These are phyloP conservation scores for Prionace glauca DNA, from an alignment of 2,797 vertebrate species.

Conservation along the genomic window DNA sequence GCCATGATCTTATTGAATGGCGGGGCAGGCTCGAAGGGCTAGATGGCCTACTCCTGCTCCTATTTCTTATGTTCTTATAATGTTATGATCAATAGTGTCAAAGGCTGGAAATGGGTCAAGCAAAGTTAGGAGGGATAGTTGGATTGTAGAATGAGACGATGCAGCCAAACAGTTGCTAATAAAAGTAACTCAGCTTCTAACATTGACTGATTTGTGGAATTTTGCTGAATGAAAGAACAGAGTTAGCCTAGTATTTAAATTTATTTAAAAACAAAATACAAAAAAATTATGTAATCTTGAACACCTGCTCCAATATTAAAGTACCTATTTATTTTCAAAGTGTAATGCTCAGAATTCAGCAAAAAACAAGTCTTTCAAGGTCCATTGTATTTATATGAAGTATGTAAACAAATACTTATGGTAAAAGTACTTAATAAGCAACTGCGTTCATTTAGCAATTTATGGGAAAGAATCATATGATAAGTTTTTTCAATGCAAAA, in stretches of 20 bases:
- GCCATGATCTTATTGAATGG: too few species aligned
- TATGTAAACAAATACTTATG: not conserved
- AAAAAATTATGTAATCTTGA: not conserved
- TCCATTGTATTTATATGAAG: not conserved
- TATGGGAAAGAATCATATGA: too few species aligned
- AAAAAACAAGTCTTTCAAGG: not conserved
- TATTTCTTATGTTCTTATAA: too few species aligned
- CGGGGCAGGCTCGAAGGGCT: too few species aligned
- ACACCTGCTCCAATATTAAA: not conserved
- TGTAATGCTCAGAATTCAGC: not conserved
- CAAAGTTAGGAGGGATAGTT: not conserved
- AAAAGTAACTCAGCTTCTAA: not conserved
- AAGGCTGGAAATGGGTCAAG: not conserved
- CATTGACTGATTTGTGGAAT: not conserved
- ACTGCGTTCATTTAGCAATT: not conserved
- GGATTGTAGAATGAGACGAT: not conserved
- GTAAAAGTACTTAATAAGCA: not conserved
- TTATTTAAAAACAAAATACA: conserved; percentile 7
- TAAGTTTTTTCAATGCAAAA: not conserved
- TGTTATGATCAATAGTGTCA: not conserved
- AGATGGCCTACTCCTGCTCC: too few species aligned
- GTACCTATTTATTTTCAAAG: not conserved
- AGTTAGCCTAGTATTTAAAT: not conserved
- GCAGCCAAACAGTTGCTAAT: not conserved
- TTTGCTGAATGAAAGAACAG: not conserved